Conservation (phyloP, 1,140 invertebrate genomes). For the Drosophila novamexicana region DNA sequence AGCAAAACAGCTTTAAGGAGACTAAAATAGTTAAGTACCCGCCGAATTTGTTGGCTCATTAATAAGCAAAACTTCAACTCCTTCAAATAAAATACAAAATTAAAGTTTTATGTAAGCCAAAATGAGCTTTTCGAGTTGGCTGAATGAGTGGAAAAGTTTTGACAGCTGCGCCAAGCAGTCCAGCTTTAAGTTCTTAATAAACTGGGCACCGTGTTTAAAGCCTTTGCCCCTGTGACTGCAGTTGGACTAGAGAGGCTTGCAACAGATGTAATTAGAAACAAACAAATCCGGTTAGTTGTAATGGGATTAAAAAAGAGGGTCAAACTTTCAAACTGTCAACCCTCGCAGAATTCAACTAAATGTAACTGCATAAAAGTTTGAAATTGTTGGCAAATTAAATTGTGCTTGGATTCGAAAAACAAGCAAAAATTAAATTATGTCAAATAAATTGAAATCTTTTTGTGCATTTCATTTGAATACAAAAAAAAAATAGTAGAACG, state of each 20-base stretch:
- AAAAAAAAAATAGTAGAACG: conserved; percentile 29
- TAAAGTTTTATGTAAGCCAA: too few relatives aligned
- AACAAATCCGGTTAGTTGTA: conserved; percentile 40
- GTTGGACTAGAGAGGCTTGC: not conserved
- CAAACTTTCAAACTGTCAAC: conserved; percentile 20
- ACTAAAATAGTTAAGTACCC: too few relatives aligned
- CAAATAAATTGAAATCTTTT: conserved; percentile 60
- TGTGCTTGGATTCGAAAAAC: conserved; percentile 1
- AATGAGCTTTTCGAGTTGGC: not conserved
- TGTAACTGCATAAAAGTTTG: conserved; percentile 16
- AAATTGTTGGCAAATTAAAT: conserved; percentile 45
- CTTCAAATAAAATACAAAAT: too few relatives aligned
- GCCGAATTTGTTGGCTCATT: too few relatives aligned
- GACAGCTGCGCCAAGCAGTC: not conserved
- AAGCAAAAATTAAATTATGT: conserved; percentile 13
- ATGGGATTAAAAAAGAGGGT: conserved; percentile 35
- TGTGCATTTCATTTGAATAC: conserved; percentile 56
- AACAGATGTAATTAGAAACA: conserved; percentile 24
- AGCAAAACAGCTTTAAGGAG: too few relatives aligned
- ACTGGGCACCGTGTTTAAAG: not conserved
- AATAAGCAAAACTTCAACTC: too few relatives aligned
- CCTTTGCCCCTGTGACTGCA: not conserved
- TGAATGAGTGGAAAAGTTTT: not conserved
- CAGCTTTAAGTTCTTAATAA: not conserved
- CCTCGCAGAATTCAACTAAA: conserved; percentile 1